phyloP scores from a whole-genome alignment of 2,888 invertebrate species.

The Phrixothrix hirtus region DNA sequence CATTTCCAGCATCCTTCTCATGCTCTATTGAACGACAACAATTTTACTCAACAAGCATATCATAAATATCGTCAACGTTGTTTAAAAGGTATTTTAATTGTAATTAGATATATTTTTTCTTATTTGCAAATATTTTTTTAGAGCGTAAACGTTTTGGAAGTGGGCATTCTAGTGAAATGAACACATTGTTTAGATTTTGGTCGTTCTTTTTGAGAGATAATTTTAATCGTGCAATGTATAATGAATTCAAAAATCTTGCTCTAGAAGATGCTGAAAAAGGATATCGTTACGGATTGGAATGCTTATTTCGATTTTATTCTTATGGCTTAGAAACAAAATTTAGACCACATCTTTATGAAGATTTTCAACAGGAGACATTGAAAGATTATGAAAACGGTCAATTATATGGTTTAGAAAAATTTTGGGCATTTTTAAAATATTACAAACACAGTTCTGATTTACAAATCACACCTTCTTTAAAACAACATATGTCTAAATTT shows the following conservation, averaged over 20 bases:
- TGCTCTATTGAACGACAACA: constrained; percentile 90
- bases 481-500: constrained; percentile 75
- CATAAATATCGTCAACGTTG: constrained; percentile 95
- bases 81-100: constrained; percentile 71
- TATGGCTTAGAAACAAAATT: constrained; percentile 97
- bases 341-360: constrained; percentile 90
- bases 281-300: constrained; percentile 85
- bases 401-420: constrained; percentile 97
- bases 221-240: constrained; percentile 97
- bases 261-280: constrained; percentile 90
- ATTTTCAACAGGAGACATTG: constrained; percentile 93
- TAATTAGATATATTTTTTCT: not conserved
- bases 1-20: constrained; percentile 96
- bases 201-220: constrained; percentile 98
- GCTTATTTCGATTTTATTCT: constrained; percentile 94
- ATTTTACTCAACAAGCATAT: constrained; percentile 97
- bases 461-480: constrained; percentile 73
- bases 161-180: constrained; percentile 98
- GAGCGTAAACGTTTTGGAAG: constrained; percentile 91
- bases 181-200: constrained; percentile 99
- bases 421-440: constrained; percentile 98
- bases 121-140: constrained; percentile 44
- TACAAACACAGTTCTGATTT: constrained; percentile 80
- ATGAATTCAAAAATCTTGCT: constrained; percentile 91
- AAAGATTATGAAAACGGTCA: constrained; percentile 91